phyloP scores from a whole-genome alignment of 2,113 vertebrate species.

The Aspiorhynchus laticeps region DNA sequence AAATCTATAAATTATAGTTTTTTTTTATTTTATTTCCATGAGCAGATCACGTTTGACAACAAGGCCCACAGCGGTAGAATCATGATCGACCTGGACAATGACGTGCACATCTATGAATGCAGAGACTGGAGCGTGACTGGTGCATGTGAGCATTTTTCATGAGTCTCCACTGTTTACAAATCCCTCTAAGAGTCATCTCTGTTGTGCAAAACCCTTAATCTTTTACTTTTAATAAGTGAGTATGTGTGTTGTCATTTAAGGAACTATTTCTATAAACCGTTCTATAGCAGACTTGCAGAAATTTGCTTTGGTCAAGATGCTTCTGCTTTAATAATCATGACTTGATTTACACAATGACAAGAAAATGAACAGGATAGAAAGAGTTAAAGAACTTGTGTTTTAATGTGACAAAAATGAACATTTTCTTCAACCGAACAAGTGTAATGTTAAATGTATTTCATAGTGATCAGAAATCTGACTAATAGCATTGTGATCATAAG shows the following conservation, averaged over 20 bases:
- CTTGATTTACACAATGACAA: background rate
- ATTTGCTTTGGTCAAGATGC: background rate
- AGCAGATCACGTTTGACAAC: slow-evolving; percentile 90
- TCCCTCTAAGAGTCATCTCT: background rate
- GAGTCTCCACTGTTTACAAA: background rate
- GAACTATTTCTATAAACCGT: background rate
- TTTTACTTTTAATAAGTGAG: background rate
- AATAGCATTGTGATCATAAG: background rate
- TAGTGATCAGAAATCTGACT: background rate
- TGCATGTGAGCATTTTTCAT: slow-evolving; percentile 78
- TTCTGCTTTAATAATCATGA: background rate
- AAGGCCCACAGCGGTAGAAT: slow-evolving; percentile 92
- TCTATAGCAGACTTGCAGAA: background rate
- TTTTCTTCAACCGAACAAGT: background rate
- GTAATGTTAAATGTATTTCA: background rate
- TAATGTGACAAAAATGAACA: background rate
- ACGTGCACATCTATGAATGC: slow-evolving; percentile 90
- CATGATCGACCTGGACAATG: slow-evolving; percentile 85
- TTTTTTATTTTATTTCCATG: background rate
- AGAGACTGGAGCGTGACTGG: slow-evolving; percentile 89
- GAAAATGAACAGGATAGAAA: background rate
- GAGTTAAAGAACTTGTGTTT: background rate
- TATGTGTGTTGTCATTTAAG: background rate
- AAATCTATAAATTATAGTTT: background rate
- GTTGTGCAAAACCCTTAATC: background rate